phyloP scores from a whole-genome alignment of 2,113 vertebrate species.

The Miniopterus natalensis region DNA sequence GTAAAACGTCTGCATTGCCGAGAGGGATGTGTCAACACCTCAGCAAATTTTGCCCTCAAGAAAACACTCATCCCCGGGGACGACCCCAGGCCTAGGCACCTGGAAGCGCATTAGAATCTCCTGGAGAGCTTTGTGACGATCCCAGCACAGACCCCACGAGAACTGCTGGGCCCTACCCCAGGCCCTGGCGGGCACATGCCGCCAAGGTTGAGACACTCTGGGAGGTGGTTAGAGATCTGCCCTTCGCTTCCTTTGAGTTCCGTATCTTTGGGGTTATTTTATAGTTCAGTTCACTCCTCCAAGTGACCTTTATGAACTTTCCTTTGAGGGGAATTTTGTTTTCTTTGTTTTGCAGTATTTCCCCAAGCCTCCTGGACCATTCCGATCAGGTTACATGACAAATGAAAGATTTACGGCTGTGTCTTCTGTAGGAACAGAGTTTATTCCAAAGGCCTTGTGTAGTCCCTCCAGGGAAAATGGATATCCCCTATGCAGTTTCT shows the following conservation, averaged over 20 bases:
- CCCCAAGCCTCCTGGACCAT: not conserved
- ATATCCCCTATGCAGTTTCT: not conserved
- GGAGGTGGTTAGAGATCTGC: not conserved
- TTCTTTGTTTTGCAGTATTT: not conserved
- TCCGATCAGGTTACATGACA: not conserved
- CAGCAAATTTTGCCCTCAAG: not conserved
- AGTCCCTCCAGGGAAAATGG: not conserved
- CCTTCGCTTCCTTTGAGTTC: not conserved
- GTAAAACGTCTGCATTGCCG: not conserved
- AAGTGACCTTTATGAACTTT: not conserved
- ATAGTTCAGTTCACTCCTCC: not conserved
- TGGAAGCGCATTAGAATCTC: not conserved
- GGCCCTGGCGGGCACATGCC: accelerated
- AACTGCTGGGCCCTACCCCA: no score
- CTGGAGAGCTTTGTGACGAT: not conserved
- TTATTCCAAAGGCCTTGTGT: not conserved
- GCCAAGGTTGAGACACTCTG: not conserved
- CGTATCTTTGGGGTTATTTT: not conserved
- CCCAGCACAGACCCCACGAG: no score
- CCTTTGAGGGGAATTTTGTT: not conserved
- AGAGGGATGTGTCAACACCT: not conserved
- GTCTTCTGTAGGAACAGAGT: not conserved
- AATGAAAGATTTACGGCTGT: not conserved
- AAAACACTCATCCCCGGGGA: no score
- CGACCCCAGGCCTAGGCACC: not conserved